Evolutionary conservation across 2,113 vertebrate genomes (phyloP), one percentile per base, ranked within the genome.

Genomic region (Anoplopoma fimbria): DNA sequence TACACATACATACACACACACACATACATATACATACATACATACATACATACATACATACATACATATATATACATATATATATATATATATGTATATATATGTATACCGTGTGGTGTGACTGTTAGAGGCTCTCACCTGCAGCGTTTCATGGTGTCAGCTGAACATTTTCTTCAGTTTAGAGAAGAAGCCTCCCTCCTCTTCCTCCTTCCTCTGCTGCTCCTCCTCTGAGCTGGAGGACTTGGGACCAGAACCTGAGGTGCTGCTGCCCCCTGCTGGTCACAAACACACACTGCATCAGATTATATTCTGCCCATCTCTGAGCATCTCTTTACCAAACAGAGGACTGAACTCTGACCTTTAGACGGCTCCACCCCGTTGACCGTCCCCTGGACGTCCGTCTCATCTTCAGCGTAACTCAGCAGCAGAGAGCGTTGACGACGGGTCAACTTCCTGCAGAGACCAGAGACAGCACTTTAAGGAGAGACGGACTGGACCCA

Each of bases 401-500:
- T 84, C 94, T 99, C 98, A 0, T 99, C 97, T 84, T 99, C 98
- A 0, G 98, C 98, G 0, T 97, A 99, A 91, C 94, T 97, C 90
- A 96, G 90, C 84, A 99, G 91, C 79, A 97, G 93, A 69, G 95
- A 95, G 76, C 97, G 95, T 87, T 99, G 98, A 65, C 95, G 94
- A 38, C 95, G 94, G 0, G 96, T 97, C 85, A 99, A 88, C 76
- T 95, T 96, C 95, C 98, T 99, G 79, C 53, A 84, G 10, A 19
- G n/a, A 60, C 9, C 4, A 15, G 47, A 21, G 45, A 40, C 6
- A 10, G 12, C n/a, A n/a, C n/a, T n/a, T n/a, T n/a, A n/a, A n/a
- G n/a, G n/a, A n/a, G n/a, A n/a, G n/a, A n/a, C n/a, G n/a, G n/a
- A n/a, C n/a, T n/a, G n/a, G n/a, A n/a, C n/a, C n/a, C n/a, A n/a